Evolutionary conservation across 37 sponge, comb jelly and placozoan species (phyloP), one percentile per base, ranked within the genome.

Genomic region (Oopsacas minuta): DNA sequence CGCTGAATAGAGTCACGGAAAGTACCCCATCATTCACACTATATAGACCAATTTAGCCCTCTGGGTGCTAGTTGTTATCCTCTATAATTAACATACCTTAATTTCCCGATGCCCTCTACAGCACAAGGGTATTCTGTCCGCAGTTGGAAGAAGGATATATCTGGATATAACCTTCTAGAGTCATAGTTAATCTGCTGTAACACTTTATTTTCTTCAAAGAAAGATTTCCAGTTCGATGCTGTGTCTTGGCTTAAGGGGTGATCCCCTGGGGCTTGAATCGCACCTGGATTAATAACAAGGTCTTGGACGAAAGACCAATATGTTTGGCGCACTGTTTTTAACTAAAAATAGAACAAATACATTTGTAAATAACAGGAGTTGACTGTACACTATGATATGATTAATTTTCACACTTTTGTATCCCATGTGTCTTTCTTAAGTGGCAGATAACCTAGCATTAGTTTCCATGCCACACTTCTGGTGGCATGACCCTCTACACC

Each of bases 161-260:
- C 97, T 22, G 97, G 97, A 83, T 90, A 94, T 25, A 96, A 83
- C 8, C 97, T 51, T 25, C 94, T 87, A 3, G 89, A 82, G 85
- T 96, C 97, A 36, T 92, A 90, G 81, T 96, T 94, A 69, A 96
- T 96, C 52, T 96, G 97, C 0, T 89, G 84, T 0, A 96, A 87
- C 25, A 92, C 85, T 23, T 91, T 90, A 86, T 96, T 96, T 69
- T 96, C 97, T 52, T 92, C 83, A 84, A 96, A 96, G 49, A 85
- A 96, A 23, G 81, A 82, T 32, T 89, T 52, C 97, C 97, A 96
- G 1, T 36, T 83, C 38, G 93, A 89, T 30, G 85, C 84, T 7
- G 95, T 93, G 87, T 92, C 87, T 36, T 87, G 93, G 83, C 88
- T 95, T 36, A 95, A 87, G 0, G 95, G 95, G 91, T 95, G 88